Conservation (phyloP, 2,888 invertebrate genomes). For the Apodemia mormo region DNA sequence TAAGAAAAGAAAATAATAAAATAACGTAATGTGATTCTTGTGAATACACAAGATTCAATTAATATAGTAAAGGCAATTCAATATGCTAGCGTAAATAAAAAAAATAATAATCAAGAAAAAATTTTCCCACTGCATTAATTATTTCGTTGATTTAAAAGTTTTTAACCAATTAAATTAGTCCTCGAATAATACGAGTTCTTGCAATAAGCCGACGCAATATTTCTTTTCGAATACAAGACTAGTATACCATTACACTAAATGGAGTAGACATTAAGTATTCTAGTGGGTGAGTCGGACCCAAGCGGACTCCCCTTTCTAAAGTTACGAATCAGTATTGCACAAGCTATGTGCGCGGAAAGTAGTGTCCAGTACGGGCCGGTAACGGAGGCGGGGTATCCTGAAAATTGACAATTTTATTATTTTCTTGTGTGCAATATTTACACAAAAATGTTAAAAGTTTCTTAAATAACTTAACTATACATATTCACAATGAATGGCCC, state of each 20-base stretch:
- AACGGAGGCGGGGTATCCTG: constrained; percentile 76
- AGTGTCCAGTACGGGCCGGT: constrained; percentile 75
- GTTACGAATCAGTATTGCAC: constrained; percentile 3
- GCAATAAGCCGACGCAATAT: constrained; percentile 7
- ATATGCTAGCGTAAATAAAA: no score
- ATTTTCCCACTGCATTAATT: no score
- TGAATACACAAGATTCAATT: no score
- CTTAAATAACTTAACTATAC: no score
- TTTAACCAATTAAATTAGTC: not conserved
- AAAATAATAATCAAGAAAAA: no score
- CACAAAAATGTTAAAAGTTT: no score
- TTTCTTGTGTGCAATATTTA: not conserved
- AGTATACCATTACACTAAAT: constrained; percentile 10
- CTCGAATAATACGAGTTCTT: not conserved
- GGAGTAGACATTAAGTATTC: constrained; percentile 13
- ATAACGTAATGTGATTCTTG: no score
- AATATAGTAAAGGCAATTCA: no score
- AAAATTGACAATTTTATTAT: constrained; percentile 23
- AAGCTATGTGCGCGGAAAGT: constrained; percentile 72
- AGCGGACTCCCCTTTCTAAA: not conserved
- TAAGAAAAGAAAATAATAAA: no score
- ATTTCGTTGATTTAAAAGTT: no score
- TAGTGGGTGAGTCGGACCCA: not conserved
- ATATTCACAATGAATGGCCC: no score
- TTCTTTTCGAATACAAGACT: not conserved